Evolutionary conservation across 1,140 invertebrate genomes (phyloP).

Genomic region (Pogonomyrmex barbatus): DNA sequence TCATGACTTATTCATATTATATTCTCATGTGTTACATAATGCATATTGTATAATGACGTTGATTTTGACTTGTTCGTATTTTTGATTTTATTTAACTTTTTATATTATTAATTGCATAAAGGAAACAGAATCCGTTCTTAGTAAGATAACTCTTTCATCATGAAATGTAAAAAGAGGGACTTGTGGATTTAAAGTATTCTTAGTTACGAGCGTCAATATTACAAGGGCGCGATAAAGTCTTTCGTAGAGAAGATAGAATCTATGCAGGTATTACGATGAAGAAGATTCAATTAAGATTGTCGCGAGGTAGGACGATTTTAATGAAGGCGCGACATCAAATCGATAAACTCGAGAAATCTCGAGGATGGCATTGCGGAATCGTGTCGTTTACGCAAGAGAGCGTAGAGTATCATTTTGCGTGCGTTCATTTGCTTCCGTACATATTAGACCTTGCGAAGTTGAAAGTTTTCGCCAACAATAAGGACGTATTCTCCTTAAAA

Average conservation of each 20-base stretch:
- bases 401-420: not conserved
- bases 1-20: too few relatives aligned
- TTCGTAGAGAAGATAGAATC: conserved; percentile 39
- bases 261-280: conserved; percentile 12
- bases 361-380: not conserved
- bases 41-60: not conserved
- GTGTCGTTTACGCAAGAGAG: not conserved
- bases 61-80: not conserved
- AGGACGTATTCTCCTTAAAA: not conserved
- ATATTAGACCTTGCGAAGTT: not conserved
- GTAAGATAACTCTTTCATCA: not conserved
- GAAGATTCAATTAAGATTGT: conserved; percentile 67
- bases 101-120: conserved; percentile 6
- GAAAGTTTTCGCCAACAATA: not conserved
- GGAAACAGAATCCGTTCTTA: not conserved
- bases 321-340: conserved; percentile 48
- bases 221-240: conserved; percentile 10
- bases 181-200: conserved; percentile 13
- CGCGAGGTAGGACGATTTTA: conserved; percentile 41
- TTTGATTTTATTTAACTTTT: not conserved
- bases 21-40: too few relatives aligned
- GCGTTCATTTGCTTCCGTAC: not conserved
- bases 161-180: not conserved
- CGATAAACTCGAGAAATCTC: not conserved
- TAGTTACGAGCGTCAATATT: conserved; percentile 10